Conservation (phyloP, 2,797 vertebrate species). For the Scleropages formosus region DNA sequence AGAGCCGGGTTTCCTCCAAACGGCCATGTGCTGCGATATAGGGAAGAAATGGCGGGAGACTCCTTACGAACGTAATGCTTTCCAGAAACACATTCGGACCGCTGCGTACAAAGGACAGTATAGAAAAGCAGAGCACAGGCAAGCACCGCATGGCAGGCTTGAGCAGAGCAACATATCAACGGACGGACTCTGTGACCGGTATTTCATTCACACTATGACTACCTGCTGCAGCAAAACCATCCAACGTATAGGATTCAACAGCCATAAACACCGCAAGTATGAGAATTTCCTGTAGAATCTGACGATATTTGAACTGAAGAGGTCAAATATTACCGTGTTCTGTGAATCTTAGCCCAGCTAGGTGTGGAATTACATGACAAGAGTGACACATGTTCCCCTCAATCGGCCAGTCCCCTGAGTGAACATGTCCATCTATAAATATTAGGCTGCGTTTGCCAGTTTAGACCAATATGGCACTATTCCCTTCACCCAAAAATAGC, state of each 20-base stretch:
- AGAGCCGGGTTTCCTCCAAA: not conserved
- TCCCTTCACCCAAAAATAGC: too few species aligned
- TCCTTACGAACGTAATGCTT: not conserved
- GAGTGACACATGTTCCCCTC: too few species aligned
- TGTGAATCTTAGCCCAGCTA: too few species aligned
- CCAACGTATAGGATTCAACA: not conserved
- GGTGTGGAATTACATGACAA: too few species aligned
- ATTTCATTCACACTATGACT: not conserved
- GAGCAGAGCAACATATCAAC: not conserved
- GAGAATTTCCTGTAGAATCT: not conserved
- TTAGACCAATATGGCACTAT: too few species aligned
- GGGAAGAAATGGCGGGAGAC: not conserved
- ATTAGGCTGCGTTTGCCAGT: too few species aligned
- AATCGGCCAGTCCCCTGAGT: too few species aligned
- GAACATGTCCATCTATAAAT: too few species aligned
- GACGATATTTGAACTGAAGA: too few species aligned
- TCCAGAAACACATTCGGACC: not conserved
- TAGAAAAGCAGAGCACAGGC: not conserved
- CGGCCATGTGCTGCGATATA: not conserved
- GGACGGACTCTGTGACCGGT: not conserved
- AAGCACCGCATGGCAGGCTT: not conserved
- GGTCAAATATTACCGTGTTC: too few species aligned
- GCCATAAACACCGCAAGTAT: not conserved
- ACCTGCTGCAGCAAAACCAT: not conserved
- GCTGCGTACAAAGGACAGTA: not conserved